Evolutionary conservation across 1,140 invertebrate species (phyloP), one percentile per base, ranked within the genome.

Genomic region (Drosophila funebris): DNA sequence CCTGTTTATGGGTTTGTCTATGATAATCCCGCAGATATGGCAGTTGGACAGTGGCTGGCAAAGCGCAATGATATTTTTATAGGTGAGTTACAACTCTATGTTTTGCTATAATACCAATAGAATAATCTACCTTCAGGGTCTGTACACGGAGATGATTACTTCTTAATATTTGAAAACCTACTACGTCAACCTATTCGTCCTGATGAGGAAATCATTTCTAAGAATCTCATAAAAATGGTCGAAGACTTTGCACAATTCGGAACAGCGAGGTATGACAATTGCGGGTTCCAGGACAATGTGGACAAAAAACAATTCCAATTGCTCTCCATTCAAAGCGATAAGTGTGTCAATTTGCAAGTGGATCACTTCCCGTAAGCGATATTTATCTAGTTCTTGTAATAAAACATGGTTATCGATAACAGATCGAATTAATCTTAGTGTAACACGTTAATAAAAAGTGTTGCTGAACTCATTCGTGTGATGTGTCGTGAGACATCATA

Each of bases 91-190:
- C 8, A 8, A 14, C 4, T 48, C 8, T 9, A 2, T 48, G 4
- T 20, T 2, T 11, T 16, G 5, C 9, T 20, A 13, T 33, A 7
- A 22, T 36, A 16, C 3, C 14, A 11, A 52, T 33, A 1, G 7
- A 29, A 22, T 1, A 11, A 48, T 37, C 6, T 20, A 1, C 18
- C 27, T 22, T 5, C n/a, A 80, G 80, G 80, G 4, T 73, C 77
- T 39, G 43, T 76, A 2, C 80, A 83, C 63, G 71, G 58, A n/a
- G 80, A 83, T n/a, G 80, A 83, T 39, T 69, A 70, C 48, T 69
- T 43, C 36, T 24, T 80, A 2, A 67, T 83, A 1, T 58, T 83
- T 31, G 39, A 53, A 4, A 64, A 22, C 31, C 16, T 1, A 92
- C 0, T 58, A 7, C 22, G 29, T 0, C n/a, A 29, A 2, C 16